Percentiles rank a stretch among this genome's conserved stretches.
These are phyloP conservation scores for Hyles lineata DNA, from an alignment of 2,888 invertebrate species.

Conservation along the genomic window DNA sequence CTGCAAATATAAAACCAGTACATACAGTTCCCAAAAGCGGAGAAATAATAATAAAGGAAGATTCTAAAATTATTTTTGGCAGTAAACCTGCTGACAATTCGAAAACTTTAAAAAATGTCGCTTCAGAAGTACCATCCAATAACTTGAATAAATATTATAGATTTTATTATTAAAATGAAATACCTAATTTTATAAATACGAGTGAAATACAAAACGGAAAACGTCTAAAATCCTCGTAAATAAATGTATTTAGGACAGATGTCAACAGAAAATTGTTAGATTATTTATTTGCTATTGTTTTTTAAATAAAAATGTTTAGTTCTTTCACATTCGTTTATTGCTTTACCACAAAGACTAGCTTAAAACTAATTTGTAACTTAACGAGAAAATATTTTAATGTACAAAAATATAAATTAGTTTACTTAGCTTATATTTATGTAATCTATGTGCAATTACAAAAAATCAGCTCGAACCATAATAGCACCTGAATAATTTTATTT, in stretches of 20 bases:
- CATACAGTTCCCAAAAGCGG: neutral
- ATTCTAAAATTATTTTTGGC: no score
- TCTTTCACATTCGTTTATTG: constrained; percentile 43
- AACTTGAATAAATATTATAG: constrained; percentile 13
- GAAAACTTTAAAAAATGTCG: neutral
- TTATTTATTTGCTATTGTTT: neutral
- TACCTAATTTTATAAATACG: neutral
- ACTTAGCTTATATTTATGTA: constrained; percentile 49
- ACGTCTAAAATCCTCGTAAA: no score
- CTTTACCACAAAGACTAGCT: constrained; percentile 79
- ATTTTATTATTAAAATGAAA: constrained; percentile 14
- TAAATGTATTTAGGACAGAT: no score
- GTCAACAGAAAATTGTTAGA: neutral
- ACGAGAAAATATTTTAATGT: constrained; percentile 64
- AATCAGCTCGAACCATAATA: constrained; percentile 17
- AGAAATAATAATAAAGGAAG: neutral
- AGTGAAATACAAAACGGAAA: no score
- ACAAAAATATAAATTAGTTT: constrained; percentile 77
- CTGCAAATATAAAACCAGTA: neutral
- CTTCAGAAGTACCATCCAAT: neutral
- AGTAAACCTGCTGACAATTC: neutral
- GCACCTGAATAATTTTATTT: constrained; percentile 34
- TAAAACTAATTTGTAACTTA: constrained; percentile 84
- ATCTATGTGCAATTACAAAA: constrained; percentile 23
- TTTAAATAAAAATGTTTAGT: neutral